Conservation (phyloP, 2,797 vertebrate genomes). For the Schizopygopsis malacanthus region DNA sequence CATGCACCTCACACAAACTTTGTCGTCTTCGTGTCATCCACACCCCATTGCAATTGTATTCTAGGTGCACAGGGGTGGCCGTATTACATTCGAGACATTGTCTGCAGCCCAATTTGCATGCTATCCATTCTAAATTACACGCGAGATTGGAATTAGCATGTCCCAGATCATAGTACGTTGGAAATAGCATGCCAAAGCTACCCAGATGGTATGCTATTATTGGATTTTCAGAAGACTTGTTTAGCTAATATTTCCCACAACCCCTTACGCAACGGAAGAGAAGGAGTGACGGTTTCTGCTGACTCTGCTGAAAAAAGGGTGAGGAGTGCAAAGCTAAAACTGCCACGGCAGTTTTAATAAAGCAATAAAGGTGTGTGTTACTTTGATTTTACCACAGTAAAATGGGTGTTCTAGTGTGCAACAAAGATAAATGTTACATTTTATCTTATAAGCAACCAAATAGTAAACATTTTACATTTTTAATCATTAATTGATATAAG, state of each 20-base stretch:
- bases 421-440: not conserved
- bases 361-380: not conserved
- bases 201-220: slow-evolving; percentile 18
- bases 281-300: not conserved
- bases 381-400: not conserved
- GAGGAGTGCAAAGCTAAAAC: not conserved
- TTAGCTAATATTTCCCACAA: slow-evolving; percentile 12
- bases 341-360: not conserved
- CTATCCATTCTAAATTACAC: slow-evolving; percentile 17
- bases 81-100: not conserved
- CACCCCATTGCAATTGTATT: not conserved
- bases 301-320: not conserved
- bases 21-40: slow-evolving; percentile 35
- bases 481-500: not conserved
- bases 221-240: not conserved
- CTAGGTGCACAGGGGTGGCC: not conserved
- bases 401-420: not conserved
- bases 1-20: slow-evolving; percentile 37
- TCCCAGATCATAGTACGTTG: slow-evolving; percentile 6
- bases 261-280: not conserved
- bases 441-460: too few relatives aligned
- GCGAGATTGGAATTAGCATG: slow-evolving; percentile 3
- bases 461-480: too few relatives aligned
- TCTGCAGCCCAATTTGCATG: not conserved
- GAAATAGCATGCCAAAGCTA: slow-evolving; percentile 19